Conservation (phyloP, 2,888 invertebrate species). For the Nasonovia ribisnigri region DNA sequence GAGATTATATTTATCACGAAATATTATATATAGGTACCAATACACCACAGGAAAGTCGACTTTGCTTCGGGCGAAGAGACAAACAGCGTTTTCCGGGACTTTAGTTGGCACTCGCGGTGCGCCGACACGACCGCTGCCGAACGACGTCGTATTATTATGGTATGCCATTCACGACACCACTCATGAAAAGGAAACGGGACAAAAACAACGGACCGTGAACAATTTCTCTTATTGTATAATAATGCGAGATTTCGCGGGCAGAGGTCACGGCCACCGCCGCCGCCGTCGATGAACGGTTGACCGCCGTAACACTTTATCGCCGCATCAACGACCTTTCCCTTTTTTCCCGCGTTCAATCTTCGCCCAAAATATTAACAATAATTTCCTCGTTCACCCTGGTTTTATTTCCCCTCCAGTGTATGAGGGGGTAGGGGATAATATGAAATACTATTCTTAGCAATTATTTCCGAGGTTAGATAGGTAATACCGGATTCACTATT, state of each 20-base stretch:
- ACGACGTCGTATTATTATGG: not conserved
- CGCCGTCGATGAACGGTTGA: not conserved
- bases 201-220: slow-evolving; percentile 22
- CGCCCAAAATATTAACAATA: not conserved
- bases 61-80: not conserved
- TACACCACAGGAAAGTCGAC: not conserved
- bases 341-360: not conserved
- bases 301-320: not conserved
- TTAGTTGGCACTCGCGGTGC: not conserved
- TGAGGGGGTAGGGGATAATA: no score
- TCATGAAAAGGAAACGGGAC: slow-evolving; percentile 4
- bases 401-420: not conserved
- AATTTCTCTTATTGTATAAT: slow-evolving; percentile 25
- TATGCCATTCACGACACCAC: not conserved
- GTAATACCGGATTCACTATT: no score
- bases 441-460: no score
- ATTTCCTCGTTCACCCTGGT: not conserved
- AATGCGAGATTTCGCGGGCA: slow-evolving; percentile 3
- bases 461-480: no score
- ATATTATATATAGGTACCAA: not conserved
- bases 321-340: not conserved
- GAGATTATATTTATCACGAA: not conserved
- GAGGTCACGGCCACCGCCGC: not conserved
- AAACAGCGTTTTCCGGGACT: not conserved
- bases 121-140: not conserved